Evolutionary conservation across 2,888 invertebrate species (phyloP), one percentile per base, ranked within the genome.

Genomic region (Cecidostiba fungosa): DNA sequence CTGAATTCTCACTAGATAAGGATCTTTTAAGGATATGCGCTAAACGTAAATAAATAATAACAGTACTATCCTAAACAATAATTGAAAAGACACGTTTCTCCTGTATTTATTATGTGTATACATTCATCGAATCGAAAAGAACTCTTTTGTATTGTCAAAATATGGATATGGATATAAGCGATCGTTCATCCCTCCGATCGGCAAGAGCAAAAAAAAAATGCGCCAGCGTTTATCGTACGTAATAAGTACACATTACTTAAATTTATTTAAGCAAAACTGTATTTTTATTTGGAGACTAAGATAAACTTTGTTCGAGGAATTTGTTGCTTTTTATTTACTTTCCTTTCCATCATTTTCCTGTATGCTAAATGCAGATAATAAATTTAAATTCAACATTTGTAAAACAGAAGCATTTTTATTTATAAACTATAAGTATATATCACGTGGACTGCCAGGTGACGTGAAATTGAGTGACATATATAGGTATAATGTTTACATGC

Each of bases 21-120:
- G 88, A 89, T 89, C 89, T 88, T 88, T 87, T 89, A 89, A 89
- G 89, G 87, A 88, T 88, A 88, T 81, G 86, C 85, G 86, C 77
- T 85, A 79, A 88, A 87, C 87, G 87, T 88, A 87, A 88, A 88
- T 86, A 87, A 88, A 84, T 89, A 89, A 88, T 87, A 87, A 87
- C 86, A 89, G 87, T 88, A 88, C 85, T 86, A 89, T 88, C 88
- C 84, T 89, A 90, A 88, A 88, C 88, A 90, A 89, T 88, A 81
- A 86, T 89, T 89, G 89, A 89, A 89, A 89, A 90, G 89, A 91
- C 88, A 89, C 90, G 89, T 90, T 90, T 89, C 85, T 90, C 88
- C 89, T 92, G 91, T 92, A 92, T 92, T 92, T 92, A 92, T 92
- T 92, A 91, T 90, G 89, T 92, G 91, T 92, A 87, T 87, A 92